Conservation (phyloP, 2,113 vertebrate species). For the Nothoprocta perdicaria region DNA sequence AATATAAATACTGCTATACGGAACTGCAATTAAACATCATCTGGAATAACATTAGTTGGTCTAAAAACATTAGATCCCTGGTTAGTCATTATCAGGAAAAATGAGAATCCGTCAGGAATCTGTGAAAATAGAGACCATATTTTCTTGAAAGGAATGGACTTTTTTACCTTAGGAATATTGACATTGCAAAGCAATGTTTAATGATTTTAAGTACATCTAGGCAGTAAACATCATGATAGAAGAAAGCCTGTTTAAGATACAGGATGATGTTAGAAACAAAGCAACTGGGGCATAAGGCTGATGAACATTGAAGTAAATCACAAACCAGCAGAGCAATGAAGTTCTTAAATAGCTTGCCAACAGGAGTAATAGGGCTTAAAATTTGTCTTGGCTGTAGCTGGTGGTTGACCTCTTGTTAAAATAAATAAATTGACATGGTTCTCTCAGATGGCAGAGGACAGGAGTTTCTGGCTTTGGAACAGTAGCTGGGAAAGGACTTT, state of each 20-base stretch:
- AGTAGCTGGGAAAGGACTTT: not conserved
- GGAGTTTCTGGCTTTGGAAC: not conserved
- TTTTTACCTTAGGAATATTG: not conserved
- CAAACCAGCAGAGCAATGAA: not conserved
- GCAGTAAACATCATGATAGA: not conserved
- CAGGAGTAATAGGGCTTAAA: not conserved
- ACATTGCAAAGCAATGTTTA: not conserved
- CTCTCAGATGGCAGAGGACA: not conserved
- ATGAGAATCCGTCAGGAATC: not conserved
- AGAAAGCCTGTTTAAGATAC: not conserved
- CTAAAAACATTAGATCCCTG: not conserved
- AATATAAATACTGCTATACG: not conserved
- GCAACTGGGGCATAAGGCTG: not conserved
- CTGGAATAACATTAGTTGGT: not conserved
- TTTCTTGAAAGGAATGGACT: not conserved
- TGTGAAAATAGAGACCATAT: not conserved
- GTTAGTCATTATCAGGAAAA: not conserved
- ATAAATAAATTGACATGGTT: not conserved
- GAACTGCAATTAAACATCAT: not conserved
- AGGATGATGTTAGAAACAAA: not conserved
- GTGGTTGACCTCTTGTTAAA: not conserved
- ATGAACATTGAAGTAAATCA: not conserved
- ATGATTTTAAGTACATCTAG: not conserved
- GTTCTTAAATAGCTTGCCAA: not conserved
- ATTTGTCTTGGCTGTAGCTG: not conserved